Conservation (phyloP, 2,888 invertebrate genomes). For the Biston stratarius region DNA sequence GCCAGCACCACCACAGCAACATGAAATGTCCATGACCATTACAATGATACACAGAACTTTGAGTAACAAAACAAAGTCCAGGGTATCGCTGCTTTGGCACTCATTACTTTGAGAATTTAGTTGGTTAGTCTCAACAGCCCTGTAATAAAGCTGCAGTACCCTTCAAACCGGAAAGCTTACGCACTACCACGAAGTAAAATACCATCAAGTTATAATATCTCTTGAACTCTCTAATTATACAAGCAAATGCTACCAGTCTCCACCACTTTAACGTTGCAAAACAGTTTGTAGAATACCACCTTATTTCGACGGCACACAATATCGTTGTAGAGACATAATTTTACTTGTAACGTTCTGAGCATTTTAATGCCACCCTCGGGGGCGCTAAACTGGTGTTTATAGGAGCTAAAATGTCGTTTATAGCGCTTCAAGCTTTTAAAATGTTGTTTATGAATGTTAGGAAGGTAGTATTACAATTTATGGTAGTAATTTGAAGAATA, state of each 20-base stretch:
- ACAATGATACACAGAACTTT: too few species aligned
- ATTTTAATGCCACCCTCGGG: slow-evolving; percentile 12
- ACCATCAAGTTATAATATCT: too few species aligned
- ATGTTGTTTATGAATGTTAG: slow-evolving; percentile 12
- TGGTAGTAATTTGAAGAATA: slow-evolving; percentile 6
- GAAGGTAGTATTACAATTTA: slow-evolving; percentile 13
- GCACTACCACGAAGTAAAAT: too few species aligned
- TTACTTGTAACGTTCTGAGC: background rate
- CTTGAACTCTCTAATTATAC: background rate
- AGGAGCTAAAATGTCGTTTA: slow-evolving; percentile 26
- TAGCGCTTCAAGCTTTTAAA: slow-evolving; percentile 10
- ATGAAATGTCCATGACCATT: too few species aligned
- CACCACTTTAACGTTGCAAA: background rate
- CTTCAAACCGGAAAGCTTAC: too few species aligned
- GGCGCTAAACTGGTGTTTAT: slow-evolving; percentile 22
- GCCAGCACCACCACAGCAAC: too few species aligned
- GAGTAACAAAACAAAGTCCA: too few species aligned
- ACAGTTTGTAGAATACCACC: background rate
- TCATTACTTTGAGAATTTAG: too few species aligned
- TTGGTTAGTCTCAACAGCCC: too few species aligned
- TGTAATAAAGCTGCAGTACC: too few species aligned
- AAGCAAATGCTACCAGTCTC: too few species aligned
- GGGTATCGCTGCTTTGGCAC: too few species aligned
- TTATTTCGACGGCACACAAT: background rate
- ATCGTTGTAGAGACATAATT: background rate